Evolutionary conservation across 2,888 invertebrate genomes (phyloP), one percentile per base, ranked within the genome.

Genomic region (Caenorhabditis angaria): DNA sequence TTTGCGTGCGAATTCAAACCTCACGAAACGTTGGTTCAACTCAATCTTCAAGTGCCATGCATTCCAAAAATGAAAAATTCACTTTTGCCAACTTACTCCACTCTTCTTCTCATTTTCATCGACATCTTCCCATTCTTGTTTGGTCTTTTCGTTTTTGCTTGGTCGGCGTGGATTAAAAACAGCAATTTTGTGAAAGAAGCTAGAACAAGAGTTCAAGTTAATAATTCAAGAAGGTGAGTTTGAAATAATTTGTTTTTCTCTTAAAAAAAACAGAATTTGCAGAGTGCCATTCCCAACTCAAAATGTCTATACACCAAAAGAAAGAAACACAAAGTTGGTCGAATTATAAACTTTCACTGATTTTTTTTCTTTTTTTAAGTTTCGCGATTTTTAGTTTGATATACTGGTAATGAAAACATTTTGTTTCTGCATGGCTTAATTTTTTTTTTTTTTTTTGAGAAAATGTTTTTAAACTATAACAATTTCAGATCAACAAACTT

Each of bases 61-160:
- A 65, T 84, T 27, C 84, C 83, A 4, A 85, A 84, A 70, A 74
- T 85, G 54, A 85, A 85, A 63, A 82, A 85, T 68, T 81, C 80
- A 20, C 76, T 84, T 6, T 74, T 85, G 14, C 84, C 85, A 8
- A 76, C 78, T 2, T 85, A 84, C 67, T 78, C 80, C 8, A 83
- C 83, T n/a, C 54, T 84, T 28, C 62, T 85, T 51, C 77, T 85
- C 35, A 84, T 85, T 55, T 62, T 85, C 65, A 69, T 85, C 63
- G 82, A 80, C 63, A 53, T 85, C 18, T 78, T 85, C 66, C 85
- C 85, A 25, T 84, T 85, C 68, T 29, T 78, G 8, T 83, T 82
- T 59, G 80, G 81, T 22, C 53, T 67, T 22, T 83, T 83, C 68
- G 81, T 81, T 35, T 84, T 83, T 57, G 77, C 82, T 18, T 85